Base-by-base conservation (phyloP, 1,140 invertebrate genomes). In the Diachasmimorpha longicaudata region DNA sequence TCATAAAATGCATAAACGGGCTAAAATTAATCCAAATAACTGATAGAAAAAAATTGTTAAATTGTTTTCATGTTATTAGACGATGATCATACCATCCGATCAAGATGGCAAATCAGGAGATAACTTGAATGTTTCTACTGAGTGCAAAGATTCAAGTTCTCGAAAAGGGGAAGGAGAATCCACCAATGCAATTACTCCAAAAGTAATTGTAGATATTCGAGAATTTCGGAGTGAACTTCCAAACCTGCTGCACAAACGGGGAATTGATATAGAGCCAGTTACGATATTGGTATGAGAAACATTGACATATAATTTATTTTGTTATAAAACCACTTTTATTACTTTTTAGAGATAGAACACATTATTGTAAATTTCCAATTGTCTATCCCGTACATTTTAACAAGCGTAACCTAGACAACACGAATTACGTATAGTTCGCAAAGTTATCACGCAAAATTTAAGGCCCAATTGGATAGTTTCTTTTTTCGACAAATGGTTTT, bases 161-260 rank as follows among this genome's bases (percentile, higher is more conserved):
- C 90, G 94, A 42, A 92, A 93, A 89, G 95, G 93, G 71, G 95
- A 90, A 78, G 75, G 83, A 78, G 70, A 74, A 66, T 75, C 78
- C 75, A 72, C 71, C 55, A 37, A 77, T 48, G 74, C 88, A 87
- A 90, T 66, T 88, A 89, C 11, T 87, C 89, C 85, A 79, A 87
- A 93, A 83, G 89, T 99, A 13, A 95, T 99, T 81, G 97, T 99
- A 21, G 99, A 99, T 87, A 98, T 99, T 94, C 91, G 99, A 83
- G 99, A 99, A 89, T 99, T 99, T 86, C 92, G 98, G 66, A 98
- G 97, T 78, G 98, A 99, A 86, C 89, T 99, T 16, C 99, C 99
- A 0, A 94, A 96, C 6, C 89, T 99, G 42, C 93, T 99, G 67
- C 97, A 99, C 85, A 94, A 95, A 83, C 91, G 96, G 78, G 97